Evolutionary conservation across 2,888 invertebrate species (phyloP).

Genomic region (Trimorus sp.): DNA sequence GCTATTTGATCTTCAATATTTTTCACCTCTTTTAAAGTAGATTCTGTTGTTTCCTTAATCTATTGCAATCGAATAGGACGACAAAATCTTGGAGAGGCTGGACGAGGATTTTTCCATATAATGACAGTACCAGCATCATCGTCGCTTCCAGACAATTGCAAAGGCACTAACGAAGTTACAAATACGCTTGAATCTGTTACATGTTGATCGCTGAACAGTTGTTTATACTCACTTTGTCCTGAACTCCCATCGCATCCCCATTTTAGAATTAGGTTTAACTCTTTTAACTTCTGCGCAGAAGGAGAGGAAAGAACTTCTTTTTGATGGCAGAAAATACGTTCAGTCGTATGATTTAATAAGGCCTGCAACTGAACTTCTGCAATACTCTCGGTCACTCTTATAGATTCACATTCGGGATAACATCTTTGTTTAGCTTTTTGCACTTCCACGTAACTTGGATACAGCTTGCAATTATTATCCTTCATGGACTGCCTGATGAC

Average conservation of each 20-base stretch:
- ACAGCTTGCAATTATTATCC: slow-evolving; percentile 27
- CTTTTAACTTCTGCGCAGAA: background rate
- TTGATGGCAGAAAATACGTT: slow-evolving; percentile 28
- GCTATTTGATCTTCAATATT: slow-evolving; percentile 32
- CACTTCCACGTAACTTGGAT: slow-evolving; percentile 29
- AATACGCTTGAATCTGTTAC: slow-evolving; percentile 47
- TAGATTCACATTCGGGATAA: slow-evolving; percentile 21
- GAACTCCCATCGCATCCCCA: slow-evolving; percentile 36
- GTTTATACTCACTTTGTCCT: slow-evolving; percentile 39
- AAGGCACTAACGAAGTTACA: slow-evolving; percentile 45
- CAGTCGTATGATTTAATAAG: slow-evolving; percentile 25
- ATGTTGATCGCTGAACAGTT: slow-evolving; percentile 32
- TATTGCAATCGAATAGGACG: slow-evolving; percentile 35
- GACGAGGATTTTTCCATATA: background rate
- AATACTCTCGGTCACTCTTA: slow-evolving; percentile 23
- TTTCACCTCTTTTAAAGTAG: slow-evolving; percentile 25
- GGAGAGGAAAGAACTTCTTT: slow-evolving; percentile 25
- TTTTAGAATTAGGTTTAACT: slow-evolving; percentile 28
- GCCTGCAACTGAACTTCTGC: slow-evolving; percentile 30
- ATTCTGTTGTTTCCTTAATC: slow-evolving; percentile 29
- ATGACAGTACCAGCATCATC: background rate
- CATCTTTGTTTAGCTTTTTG: slow-evolving; percentile 23
- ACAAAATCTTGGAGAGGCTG: slow-evolving; percentile 29
- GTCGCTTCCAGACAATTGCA: slow-evolving; percentile 13
- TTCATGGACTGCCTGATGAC: slow-evolving; percentile 29